Conservation (phyloP, 2,888 invertebrate species). For the Melipona bicolor region DNA sequence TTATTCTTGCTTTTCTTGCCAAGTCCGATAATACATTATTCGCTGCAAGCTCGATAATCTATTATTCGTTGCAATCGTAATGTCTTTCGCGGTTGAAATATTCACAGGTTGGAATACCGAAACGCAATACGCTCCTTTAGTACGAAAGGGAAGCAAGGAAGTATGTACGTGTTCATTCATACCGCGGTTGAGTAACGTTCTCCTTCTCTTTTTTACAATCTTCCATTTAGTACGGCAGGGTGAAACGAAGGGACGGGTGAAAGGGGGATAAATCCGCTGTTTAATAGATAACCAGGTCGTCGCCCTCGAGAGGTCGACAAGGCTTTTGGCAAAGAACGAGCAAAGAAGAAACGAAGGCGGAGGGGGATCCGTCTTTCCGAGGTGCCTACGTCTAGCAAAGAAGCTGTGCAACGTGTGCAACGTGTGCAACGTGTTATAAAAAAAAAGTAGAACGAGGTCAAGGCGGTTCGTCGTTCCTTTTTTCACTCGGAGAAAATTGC, state of each 20-base stretch:
- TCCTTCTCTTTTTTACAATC: constrained; percentile 13
- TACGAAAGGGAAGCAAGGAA: neutral
- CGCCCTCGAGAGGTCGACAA: constrained; percentile 51
- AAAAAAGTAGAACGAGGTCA: constrained; percentile 68
- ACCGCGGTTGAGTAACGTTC: neutral
- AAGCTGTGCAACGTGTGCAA: constrained; percentile 44
- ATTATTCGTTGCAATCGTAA: neutral
- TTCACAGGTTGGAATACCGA: neutral
- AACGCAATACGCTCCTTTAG: neutral
- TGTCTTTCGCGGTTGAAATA: neutral
- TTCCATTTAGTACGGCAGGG: neutral
- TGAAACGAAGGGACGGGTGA: constrained; percentile 31
- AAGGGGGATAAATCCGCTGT: constrained; percentile 55
- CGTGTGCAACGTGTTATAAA: constrained; percentile 51
- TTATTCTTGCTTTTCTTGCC: neutral
- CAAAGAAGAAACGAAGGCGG: constrained; percentile 41
- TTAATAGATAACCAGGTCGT: constrained; percentile 68
- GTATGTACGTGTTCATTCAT: constrained; percentile 16
- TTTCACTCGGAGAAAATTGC: constrained; percentile 54
- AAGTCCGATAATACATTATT: neutral
- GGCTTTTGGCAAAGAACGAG: constrained; percentile 54
- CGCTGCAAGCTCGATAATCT: neutral
- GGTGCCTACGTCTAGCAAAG: constrained; percentile 46
- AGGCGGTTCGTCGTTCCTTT: constrained; percentile 61
- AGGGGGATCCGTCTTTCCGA: constrained; percentile 26